These are phyloP conservation scores for Harpagus bidentatus DNA, from an alignment of 2,113 vertebrate species.

Conservation along the genomic window DNA sequence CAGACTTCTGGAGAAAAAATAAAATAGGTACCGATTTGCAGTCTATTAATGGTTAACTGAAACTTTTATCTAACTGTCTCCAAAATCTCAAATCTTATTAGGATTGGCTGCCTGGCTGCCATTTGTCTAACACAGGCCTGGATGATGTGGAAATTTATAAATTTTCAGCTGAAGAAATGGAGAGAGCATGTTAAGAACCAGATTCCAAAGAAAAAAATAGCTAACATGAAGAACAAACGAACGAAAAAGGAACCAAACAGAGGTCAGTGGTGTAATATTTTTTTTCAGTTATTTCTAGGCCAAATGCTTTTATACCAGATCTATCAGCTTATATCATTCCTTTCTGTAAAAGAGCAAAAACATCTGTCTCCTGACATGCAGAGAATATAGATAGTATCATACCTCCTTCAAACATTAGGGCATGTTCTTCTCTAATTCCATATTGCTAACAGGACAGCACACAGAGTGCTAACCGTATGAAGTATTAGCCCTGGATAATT, in stretches of 20 bases:
- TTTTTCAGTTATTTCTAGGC: background rate
- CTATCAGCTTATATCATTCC: background rate
- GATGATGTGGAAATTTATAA: conserved; percentile 91
- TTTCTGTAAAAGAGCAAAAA: background rate
- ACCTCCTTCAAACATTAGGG: background rate
- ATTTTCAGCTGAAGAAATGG: conserved; percentile 87
- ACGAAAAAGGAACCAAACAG: conserved; percentile 73
- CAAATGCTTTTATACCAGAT: background rate
- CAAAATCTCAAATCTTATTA: background rate
- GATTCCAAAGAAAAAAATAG: conserved; percentile 75
- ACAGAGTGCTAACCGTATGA: background rate
- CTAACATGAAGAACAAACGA: conserved; percentile 76
- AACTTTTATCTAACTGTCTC: background rate
- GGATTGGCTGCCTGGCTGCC: conserved; percentile 82
- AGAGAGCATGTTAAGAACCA: conserved; percentile 80
- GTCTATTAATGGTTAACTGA: background rate
- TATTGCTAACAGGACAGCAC: background rate
- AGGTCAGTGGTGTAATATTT: conserved; percentile 54
- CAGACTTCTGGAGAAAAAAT: background rate
- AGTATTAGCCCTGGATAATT: background rate
- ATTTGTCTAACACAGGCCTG: conserved; percentile 85
- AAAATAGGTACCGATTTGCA: background rate
- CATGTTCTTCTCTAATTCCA: background rate
- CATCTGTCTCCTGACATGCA: background rate
- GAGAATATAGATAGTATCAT: background rate